Conservation (phyloP, 2,888 invertebrate genomes). For the Orgyia antiqua region DNA sequence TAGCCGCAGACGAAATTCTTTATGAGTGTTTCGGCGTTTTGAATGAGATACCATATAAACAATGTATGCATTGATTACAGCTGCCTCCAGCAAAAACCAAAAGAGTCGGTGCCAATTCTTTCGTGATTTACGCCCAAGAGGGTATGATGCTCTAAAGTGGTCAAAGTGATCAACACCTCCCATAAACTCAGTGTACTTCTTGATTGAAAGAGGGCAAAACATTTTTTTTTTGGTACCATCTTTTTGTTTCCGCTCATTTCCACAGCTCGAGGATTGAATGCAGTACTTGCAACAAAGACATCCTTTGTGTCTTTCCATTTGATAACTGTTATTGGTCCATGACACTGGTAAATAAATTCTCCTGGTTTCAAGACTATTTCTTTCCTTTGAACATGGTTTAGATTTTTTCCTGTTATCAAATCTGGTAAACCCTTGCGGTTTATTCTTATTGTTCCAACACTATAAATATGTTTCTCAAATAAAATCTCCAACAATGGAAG, state of each 20-base stretch:
- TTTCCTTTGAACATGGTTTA: slow-evolving; percentile 5
- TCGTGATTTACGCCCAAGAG: slow-evolving; percentile 1
- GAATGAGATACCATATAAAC: not conserved
- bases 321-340: slow-evolving; percentile 19
- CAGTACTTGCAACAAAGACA: slow-evolving; percentile 22
- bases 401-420: slow-evolving; percentile 20
- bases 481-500: slow-evolving; percentile 14
- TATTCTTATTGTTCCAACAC: slow-evolving; percentile 23
- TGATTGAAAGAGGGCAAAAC: slow-evolving; percentile 33
- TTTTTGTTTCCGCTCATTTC: slow-evolving; percentile 33
- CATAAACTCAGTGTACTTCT: slow-evolving; percentile 31
- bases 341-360: slow-evolving; percentile 21
- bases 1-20: slow-evolving; percentile 19
- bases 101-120: slow-evolving; percentile 3
- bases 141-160: slow-evolving; percentile 3
- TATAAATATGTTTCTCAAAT: slow-evolving; percentile 20
- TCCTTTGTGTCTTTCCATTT: slow-evolving; percentile 19
- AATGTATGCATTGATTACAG: slow-evolving; percentile 14
- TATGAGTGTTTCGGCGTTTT: slow-evolving; percentile 3
- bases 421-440: slow-evolving; percentile 25
- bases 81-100: slow-evolving; percentile 18
- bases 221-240: slow-evolving; percentile 31
- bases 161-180: slow-evolving; percentile 34
- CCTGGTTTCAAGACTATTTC: slow-evolving; percentile 13
- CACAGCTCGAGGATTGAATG: slow-evolving; percentile 21